These are phyloP conservation scores for Anoplius nigerrimus DNA, from an alignment of 2,888 invertebrate species.

Conservation along the genomic window DNA sequence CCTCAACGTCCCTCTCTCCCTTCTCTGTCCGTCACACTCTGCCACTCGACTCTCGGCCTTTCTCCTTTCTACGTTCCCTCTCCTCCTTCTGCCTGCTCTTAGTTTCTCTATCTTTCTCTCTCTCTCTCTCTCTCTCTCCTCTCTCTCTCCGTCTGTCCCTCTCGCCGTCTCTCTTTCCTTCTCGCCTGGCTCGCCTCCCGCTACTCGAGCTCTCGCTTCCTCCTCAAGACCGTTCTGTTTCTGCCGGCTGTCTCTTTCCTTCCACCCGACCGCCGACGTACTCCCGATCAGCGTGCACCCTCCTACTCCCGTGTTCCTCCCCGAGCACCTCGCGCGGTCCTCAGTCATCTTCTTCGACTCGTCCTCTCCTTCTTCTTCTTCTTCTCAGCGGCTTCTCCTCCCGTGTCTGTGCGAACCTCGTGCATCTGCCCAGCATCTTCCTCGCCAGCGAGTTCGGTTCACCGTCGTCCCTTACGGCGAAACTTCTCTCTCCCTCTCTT, in stretches of 20 bases:
- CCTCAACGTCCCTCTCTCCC: conserved; percentile 4
- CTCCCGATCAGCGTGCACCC: background rate
- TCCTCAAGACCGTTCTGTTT: conserved; percentile 8
- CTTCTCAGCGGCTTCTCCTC: conserved; percentile 21
- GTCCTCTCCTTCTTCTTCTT: conserved; percentile 25
- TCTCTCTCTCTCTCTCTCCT: conserved; percentile 8
- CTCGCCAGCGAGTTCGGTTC: no score
- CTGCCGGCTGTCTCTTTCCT: no score
- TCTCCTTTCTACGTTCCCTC: conserved; percentile 19
- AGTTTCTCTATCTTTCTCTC: conserved; percentile 5
- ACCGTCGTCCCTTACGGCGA: conserved; percentile 1
- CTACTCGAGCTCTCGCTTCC: conserved; percentile 43
- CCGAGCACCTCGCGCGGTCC: conserved; percentile 30
- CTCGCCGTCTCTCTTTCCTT: conserved; percentile 3
- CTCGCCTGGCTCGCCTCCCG: conserved; percentile 13
- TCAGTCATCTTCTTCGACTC: conserved; percentile 5
- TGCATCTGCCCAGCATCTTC: no score
- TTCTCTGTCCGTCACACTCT: no score
- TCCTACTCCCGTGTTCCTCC: conserved; percentile 28
- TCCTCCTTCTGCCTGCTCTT: background rate
- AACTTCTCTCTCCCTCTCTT: conserved; percentile 13
- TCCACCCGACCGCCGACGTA: background rate
- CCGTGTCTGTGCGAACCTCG: no score
- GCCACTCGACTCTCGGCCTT: conserved; percentile 11
- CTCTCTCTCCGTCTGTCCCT: background rate